Percentiles rank a stretch among this genome's conserved stretches.
Evolutionary conservation across 2,797 vertebrate species (phyloP).

Genomic region (Discoglossus pictus): DNA sequence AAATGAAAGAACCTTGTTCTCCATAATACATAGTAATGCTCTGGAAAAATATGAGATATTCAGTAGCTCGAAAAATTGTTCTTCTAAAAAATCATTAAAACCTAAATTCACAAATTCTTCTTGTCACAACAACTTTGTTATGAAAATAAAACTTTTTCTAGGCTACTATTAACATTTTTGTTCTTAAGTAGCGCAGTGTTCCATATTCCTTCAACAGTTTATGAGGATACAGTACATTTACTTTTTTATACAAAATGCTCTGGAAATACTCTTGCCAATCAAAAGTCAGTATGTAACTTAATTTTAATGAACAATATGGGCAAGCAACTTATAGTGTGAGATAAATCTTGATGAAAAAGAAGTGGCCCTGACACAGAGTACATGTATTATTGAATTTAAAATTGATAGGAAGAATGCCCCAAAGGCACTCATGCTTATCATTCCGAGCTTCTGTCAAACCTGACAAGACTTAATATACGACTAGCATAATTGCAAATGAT

Average conservation of each 20-base stretch:
- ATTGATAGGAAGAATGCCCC: constrained; percentile 70
- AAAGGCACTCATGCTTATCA: constrained; percentile 65
- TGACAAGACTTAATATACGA: constrained; percentile 63
- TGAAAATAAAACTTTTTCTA: too few relatives aligned
- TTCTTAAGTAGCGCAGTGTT: too few relatives aligned
- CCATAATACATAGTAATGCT: too few relatives aligned
- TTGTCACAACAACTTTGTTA: too few relatives aligned
- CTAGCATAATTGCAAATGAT: constrained; percentile 60
- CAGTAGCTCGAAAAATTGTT: too few relatives aligned
- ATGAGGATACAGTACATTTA: neutral
- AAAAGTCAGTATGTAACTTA: constrained; percentile 70
- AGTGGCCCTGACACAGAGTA: constrained; percentile 75
- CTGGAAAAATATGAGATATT: too few relatives aligned
- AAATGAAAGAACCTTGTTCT: too few relatives aligned
- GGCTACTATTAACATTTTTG: too few relatives aligned
- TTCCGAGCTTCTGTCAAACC: constrained; percentile 59
- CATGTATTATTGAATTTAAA: constrained; percentile 74
- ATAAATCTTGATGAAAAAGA: constrained; percentile 76
- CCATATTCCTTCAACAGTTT: too few relatives aligned
- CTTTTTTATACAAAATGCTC: neutral
- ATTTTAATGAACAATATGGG: constrained; percentile 72
- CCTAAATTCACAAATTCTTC: too few relatives aligned
- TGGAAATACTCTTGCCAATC: constrained; percentile 27
- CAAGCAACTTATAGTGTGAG: constrained; percentile 64
- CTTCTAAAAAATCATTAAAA: too few relatives aligned